Percentiles rank a stretch among this genome's conserved stretches.
phyloP scores from a whole-genome alignment of 2,888 invertebrate genomes.

The Mycalesis mineus region DNA sequence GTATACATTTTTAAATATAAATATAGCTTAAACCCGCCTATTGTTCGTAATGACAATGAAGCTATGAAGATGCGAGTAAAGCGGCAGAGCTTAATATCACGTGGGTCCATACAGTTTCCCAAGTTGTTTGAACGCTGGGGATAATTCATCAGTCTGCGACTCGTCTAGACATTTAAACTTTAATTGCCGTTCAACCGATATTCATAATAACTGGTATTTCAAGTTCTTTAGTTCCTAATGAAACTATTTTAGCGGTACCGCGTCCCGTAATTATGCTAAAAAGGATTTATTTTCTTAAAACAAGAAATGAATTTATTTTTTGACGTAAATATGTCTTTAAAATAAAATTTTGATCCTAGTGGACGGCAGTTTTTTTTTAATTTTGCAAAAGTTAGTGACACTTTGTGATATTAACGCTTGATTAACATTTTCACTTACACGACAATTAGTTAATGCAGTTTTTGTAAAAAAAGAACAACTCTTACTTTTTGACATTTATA shows the following conservation, averaged over 20 bases:
- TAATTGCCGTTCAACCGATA: slow-evolving; percentile 27
- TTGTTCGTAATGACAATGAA: background rate
- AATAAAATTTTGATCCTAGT: too few relatives aligned
- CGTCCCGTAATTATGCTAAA: background rate
- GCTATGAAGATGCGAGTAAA: background rate
- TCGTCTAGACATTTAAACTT: slow-evolving; percentile 29
- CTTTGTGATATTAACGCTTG: too few relatives aligned
- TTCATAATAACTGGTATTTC: slow-evolving; percentile 20
- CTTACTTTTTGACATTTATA: too few relatives aligned
- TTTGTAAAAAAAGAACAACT: too few relatives aligned
- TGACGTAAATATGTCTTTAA: too few relatives aligned
- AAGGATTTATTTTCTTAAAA: background rate
- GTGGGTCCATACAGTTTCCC: slow-evolving; percentile 5
- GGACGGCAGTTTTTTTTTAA: too few relatives aligned
- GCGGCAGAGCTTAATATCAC: background rate
- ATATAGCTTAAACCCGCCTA: background rate
- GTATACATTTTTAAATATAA: too few relatives aligned
- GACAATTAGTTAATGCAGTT: too few relatives aligned
- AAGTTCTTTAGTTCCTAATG: slow-evolving; percentile 4
- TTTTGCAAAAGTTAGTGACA: too few relatives aligned
- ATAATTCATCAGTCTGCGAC: slow-evolving; percentile 28
- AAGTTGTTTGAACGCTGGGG: slow-evolving; percentile 25
- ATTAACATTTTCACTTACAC: too few relatives aligned
- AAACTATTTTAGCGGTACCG: background rate
- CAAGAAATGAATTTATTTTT: too few relatives aligned